phyloP scores from a whole-genome alignment of 2,797 vertebrate species.

The Enteromius viviparus region DNA sequence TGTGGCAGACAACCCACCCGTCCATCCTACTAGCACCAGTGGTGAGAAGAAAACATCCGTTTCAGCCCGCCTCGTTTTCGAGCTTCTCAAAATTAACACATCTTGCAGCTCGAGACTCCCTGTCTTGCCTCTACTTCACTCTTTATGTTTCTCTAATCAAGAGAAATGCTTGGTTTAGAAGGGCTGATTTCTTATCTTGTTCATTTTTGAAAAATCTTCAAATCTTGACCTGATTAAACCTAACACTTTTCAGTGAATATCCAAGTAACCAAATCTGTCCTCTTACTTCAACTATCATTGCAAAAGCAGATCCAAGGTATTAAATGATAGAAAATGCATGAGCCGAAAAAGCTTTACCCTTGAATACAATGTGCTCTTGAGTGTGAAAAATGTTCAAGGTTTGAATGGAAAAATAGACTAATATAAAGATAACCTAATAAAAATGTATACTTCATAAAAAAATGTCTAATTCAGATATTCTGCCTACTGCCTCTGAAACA shows the following conservation, averaged over 20 bases:
- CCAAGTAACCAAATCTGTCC: slow-evolving; percentile 19
- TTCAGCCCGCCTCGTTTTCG: slow-evolving; percentile 43
- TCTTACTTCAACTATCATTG: not conserved
- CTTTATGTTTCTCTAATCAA: slow-evolving; percentile 27
- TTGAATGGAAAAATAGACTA: not conserved
- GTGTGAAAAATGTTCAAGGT: not conserved
- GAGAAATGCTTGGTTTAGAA: slow-evolving; percentile 14
- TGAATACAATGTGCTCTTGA: slow-evolving; percentile 2
- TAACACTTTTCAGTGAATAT: not conserved
- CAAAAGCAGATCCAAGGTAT: not conserved
- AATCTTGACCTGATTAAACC: slow-evolving; percentile 28
- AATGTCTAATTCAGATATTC: not conserved
- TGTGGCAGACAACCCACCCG: slow-evolving; percentile 71
- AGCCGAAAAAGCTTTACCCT: not conserved
- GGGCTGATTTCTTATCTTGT: not conserved
- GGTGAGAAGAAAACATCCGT: slow-evolving; percentile 85
- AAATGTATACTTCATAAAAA: not conserved
- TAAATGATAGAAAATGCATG: not conserved
- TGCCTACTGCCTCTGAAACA: not conserved
- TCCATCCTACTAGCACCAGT: slow-evolving; percentile 77
- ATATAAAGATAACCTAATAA: not conserved
- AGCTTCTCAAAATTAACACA: slow-evolving; percentile 57
- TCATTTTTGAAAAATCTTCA: not conserved
- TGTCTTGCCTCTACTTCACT: slow-evolving; percentile 31
- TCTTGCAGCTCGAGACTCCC: slow-evolving; percentile 44